Conservation (phyloP, 2,888 invertebrate genomes). For the Acrocera orbiculus region DNA sequence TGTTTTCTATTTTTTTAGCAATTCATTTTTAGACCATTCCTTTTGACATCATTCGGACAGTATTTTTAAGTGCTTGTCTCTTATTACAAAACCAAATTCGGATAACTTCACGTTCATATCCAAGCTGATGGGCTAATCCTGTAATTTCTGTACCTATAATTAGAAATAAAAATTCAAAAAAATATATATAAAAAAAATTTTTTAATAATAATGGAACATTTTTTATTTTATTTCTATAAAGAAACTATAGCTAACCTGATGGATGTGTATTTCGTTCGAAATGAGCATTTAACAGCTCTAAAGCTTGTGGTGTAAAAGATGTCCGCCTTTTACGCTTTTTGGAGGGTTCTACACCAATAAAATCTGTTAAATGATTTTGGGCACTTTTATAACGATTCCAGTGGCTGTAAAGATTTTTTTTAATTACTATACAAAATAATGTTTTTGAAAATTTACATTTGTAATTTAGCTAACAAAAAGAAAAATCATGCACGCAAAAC, state of each 20-base stretch:
- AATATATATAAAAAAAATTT: neutral
- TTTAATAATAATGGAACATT: constrained; percentile 3
- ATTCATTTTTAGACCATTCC: constrained; percentile 46
- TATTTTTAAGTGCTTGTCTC: constrained; percentile 91
- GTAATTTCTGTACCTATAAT: constrained; percentile 85
- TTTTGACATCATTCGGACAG: constrained; percentile 88
- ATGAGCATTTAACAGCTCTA: constrained; percentile 86
- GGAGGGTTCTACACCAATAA: constrained; percentile 89
- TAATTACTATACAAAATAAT: too few relatives aligned
- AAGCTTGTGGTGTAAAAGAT: constrained; percentile 90
- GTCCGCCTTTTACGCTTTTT: constrained; percentile 93
- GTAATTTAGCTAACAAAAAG: too few relatives aligned
- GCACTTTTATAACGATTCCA: constrained; percentile 77
- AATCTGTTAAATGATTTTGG: constrained; percentile 85
- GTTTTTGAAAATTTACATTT: too few relatives aligned
- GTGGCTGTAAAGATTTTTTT: too few relatives aligned
- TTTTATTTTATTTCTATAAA: too few relatives aligned
- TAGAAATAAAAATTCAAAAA: neutral
- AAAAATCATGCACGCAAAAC: too few relatives aligned
- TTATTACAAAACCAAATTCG: constrained; percentile 99
- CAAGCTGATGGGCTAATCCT: constrained; percentile 82
- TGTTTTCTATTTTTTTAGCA: too few relatives aligned
- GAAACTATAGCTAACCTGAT: constrained; percentile 49
- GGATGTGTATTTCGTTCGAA: constrained; percentile 96
- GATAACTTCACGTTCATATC: constrained; percentile 94